These are phyloP conservation scores for Ariopsis seemanni DNA, from an alignment of 2,113 vertebrate genomes.

Conservation along the genomic window DNA sequence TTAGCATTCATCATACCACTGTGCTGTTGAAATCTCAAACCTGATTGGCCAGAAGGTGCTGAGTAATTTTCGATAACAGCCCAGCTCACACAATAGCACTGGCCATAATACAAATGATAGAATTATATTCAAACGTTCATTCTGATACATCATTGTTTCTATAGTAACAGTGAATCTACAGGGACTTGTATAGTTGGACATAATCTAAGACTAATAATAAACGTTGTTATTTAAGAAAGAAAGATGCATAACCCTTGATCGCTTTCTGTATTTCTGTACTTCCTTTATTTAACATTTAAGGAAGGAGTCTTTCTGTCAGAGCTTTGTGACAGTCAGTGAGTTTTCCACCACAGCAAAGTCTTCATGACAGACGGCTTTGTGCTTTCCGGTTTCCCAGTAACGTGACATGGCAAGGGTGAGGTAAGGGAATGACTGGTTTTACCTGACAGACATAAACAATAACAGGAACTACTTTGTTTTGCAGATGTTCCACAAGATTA, in stretches of 20 bases:
- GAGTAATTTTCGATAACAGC: background rate
- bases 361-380: background rate
- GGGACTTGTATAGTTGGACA: background rate
- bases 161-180: background rate
- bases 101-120: background rate
- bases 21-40: background rate
- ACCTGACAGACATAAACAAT: background rate
- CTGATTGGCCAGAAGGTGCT: background rate
- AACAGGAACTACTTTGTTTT: background rate
- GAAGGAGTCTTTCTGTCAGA: background rate
- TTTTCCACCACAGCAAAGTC: conserved; percentile 8
- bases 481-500: background rate
- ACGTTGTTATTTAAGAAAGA: background rate
- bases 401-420: background rate
- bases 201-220: background rate
- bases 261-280: background rate
- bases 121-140: background rate
- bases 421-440: background rate
- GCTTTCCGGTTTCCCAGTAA: background rate
- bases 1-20: background rate
- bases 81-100: too few species aligned
- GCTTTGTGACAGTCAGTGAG: background rate
- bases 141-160: background rate
- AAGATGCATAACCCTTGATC: background rate
- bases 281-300: background rate